Evolutionary conservation across 2,113 vertebrate species (phyloP), one percentile per base, ranked within the genome.

Genomic region (Globicephala melas): DNA sequence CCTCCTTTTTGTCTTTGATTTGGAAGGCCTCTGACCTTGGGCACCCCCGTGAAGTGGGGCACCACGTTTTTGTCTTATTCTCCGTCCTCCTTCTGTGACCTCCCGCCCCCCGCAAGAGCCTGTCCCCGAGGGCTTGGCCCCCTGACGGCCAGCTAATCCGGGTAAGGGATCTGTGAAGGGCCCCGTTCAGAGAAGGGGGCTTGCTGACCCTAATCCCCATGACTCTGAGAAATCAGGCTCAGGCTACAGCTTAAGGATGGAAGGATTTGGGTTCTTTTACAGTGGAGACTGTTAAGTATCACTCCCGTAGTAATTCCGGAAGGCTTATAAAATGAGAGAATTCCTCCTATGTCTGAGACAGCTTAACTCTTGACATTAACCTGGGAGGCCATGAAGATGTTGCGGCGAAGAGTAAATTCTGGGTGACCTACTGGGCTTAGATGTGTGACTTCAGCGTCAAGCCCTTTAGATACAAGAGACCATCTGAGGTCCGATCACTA

Each of bases 231-330:
- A 77, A 38, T 90, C 63, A 70, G 85, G 67, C 71, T 93, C 82
- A 55, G 82, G 63, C 83, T 82, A 79, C n/a, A 82, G 60, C 62
- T 84, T 96, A 60, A 8, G 41, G 71, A 67, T 74, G 1, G 70
- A 67, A 92, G 86, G 76, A 60, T 82, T 97, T 97, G 84, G 80
- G 38, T 93, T 92, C 50, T 13, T 88, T 97, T 97, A 73, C 76
- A 58, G 18, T 60, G 53, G 88, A 76, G 67, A 73, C 84, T 73
- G 94, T 91, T 90, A 67, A 96, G 33, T 95, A 80, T 92, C 90
- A 63, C 60, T 92, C 95, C 67, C 84, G 47, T 33, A 31, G 88
- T 88, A 81, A 96, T 95, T 95, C 84, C 11, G 28, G 93, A 97
- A 96, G 71, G 73, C 83, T 89, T 80, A 80, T 44, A 89, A 96